Evolutionary conservation across 2,888 invertebrate genomes (phyloP), one percentile per base, ranked within the genome.

Genomic region (Gibbula magus): DNA sequence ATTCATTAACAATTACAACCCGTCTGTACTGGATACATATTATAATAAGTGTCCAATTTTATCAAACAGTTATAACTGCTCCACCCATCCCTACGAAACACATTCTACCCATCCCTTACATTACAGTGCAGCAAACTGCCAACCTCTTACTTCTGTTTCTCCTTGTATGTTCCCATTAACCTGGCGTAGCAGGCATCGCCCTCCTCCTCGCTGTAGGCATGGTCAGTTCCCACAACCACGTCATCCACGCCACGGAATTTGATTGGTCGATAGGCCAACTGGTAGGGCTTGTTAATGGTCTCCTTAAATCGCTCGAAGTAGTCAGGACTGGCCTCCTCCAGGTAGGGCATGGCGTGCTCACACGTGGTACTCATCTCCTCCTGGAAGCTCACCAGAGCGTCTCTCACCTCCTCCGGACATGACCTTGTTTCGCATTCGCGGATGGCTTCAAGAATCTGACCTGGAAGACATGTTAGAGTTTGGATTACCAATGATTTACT

Each of bases 111-210:
- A 45, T 10, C 45, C 45, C 5, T 45, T 13, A 10, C 5, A 10
- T 10, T 10, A 45, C 8, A 45, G 45, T 45, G 1, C 5, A 45
- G 10, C 1, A 10, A 45, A 13, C 13, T 45, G 13, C 13, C 10
- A 4, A 45, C 4, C 7, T 75, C 82, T 74, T 80, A 88, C 88
- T 75, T 78, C 45, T 77, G 81, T 10, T 84, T 76, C 51, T 87
- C 87, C 20, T 77, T n/a, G 73, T 77, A 89, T 1, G 88, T 88
- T 35, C 89, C 89, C 78, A 89, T 76, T 54, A 89, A 56, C 56
- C 87, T 79, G 45, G 87, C 84, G 78, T 86, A 87, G 74, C 89
- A 90, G 18, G 75, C 78, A 54, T 90, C 89, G 2, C 89, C 89
- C 1, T 61, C 78, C 2, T 88, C 87, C 73, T 90, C 89, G 74